A percentile compares a stretch with the other conserved stretches of the same genome.
These are phyloP conservation scores for Coendou prehensilis DNA, from an alignment of 2,797 vertebrate genomes.

Conservation along the genomic window DNA sequence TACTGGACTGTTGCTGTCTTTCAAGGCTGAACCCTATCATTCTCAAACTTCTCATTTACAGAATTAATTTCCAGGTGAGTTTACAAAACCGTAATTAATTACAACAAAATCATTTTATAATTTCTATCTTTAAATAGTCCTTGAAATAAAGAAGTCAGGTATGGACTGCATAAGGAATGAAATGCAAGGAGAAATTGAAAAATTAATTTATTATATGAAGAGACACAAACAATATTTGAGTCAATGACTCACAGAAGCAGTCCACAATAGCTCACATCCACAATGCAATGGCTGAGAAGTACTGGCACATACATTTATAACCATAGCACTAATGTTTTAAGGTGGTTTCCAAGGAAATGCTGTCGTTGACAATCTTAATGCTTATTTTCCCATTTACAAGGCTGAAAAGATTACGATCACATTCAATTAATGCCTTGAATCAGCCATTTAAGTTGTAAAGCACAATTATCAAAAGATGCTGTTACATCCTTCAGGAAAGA, in stretches of 20 bases:
- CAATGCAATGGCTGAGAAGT: conserved; percentile 60
- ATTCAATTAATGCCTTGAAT: conserved; percentile 76
- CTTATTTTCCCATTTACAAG: conserved; percentile 71
- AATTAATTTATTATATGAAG: conserved; percentile 78
- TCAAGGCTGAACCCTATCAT: not conserved
- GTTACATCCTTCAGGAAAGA: conserved; percentile 63
- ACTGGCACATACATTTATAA: conserved; percentile 62
- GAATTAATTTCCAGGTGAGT: conserved; percentile 41
- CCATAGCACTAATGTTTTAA: conserved; percentile 50
- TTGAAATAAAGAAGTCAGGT: conserved; percentile 29
- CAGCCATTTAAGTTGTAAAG: conserved; percentile 66
- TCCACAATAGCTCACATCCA: conserved; percentile 58
- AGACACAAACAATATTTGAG: conserved; percentile 66
- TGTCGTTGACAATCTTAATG: conserved; percentile 66
- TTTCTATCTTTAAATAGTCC: conserved; percentile 59
- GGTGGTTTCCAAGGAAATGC: conserved; percentile 11
- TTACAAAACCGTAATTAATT: conserved; percentile 55
- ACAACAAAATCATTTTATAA: conserved; percentile 57
- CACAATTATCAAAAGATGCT: conserved; percentile 71
- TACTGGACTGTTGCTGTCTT: not conserved
- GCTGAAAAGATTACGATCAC: conserved; percentile 70
- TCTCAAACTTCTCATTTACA: conserved; percentile 60
- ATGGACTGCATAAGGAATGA: conserved; percentile 53
- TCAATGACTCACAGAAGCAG: conserved; percentile 66
- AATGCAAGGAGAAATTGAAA: conserved; percentile 65